Evolutionary conservation across 2,888 invertebrate genomes (phyloP), one percentile per base, ranked within the genome.

Genomic region (Drosophila barbarae): DNA sequence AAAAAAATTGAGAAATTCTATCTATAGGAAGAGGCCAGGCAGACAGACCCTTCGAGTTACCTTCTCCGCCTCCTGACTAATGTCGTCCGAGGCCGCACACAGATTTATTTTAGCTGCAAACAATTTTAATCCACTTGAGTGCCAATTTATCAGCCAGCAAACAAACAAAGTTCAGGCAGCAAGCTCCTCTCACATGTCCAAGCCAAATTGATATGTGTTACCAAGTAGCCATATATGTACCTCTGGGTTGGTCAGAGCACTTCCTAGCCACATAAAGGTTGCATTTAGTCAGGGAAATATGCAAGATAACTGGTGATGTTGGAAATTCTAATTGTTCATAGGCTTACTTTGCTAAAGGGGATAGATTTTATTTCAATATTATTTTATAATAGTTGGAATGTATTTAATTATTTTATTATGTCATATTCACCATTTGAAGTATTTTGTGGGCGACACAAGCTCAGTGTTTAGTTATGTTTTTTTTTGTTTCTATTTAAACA

Each of bases 71-170:
- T 35, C 41, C 32, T 36, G 83, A 76, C 68, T 72, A 78, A 74
- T 84, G 79, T 69, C 46, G 28, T 46, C 44, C 44, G 60, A 65
- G 61, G 69, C 71, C 15, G 10, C 65, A 63, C 73, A 47, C 55
- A 71, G 69, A 76, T 83, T 79, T 77, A 39, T 77, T 83, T 71
- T 69, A 81, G 76, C 72, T 75, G 52, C 51, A 50, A 35, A 44
- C 55, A 73, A 59, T 76, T 89, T 87, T 87, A 88, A 88, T 88
- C 86, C 87, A 84, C 81, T 86, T 87, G 87, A 88, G 89, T 88
- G 88, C 85, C 83, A 81, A 89, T 89, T 88, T 87, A 81, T 88
- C 88, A 88, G 69, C 39, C 63, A 23, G 50, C 30, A 28, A 47
- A 44, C 36, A 51, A 34, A 42, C 52, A 18, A 32, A 32, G 32